These are phyloP conservation scores for Endomychus coccineus DNA, from an alignment of 2,888 invertebrate genomes.

Conservation along the genomic window DNA sequence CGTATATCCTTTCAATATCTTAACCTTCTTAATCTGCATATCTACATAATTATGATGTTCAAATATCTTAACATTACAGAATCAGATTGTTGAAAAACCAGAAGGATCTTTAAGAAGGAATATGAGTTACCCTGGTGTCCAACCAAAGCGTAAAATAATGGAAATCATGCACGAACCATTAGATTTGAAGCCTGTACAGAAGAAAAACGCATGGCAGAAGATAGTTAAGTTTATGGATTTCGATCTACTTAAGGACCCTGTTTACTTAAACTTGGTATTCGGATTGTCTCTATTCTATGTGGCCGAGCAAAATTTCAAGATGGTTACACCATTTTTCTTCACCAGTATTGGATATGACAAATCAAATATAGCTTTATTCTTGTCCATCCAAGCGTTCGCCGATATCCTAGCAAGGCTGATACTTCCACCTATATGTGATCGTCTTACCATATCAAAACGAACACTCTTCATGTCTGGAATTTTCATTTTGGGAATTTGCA, in stretches of 20 bases:
- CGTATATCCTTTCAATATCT: too few relatives aligned
- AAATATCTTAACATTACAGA: too few relatives aligned
- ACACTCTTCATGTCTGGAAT: slow-evolving; percentile 65
- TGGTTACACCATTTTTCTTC: slow-evolving; percentile 36
- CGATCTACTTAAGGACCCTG: slow-evolving; percentile 63
- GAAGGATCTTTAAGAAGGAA: slow-evolving; percentile 33
- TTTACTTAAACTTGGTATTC: slow-evolving; percentile 64
- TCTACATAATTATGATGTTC: too few relatives aligned
- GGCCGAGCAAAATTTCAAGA: slow-evolving; percentile 65
- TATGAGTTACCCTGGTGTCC: slow-evolving; percentile 42
- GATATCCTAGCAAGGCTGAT: slow-evolving; percentile 67
- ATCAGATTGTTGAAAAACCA: slow-evolving; percentile 3
- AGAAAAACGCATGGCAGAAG: slow-evolving; percentile 36
- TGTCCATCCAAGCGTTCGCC: slow-evolving; percentile 67
- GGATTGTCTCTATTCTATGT: slow-evolving; percentile 68
- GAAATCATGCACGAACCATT: slow-evolving; percentile 25
- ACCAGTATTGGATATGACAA: slow-evolving; percentile 43
- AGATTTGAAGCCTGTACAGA: slow-evolving; percentile 17
- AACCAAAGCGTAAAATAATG: slow-evolving; percentile 32
- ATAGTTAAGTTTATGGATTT: slow-evolving; percentile 62
- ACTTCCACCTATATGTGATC: slow-evolving; percentile 67
- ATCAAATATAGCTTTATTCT: slow-evolving; percentile 63
- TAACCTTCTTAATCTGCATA: too few relatives aligned
- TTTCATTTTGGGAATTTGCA: slow-evolving; percentile 61
- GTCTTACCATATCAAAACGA: slow-evolving; percentile 56